Conservation (phyloP, 2,797 vertebrate species). For the Xiphophorus birchmanni region DNA sequence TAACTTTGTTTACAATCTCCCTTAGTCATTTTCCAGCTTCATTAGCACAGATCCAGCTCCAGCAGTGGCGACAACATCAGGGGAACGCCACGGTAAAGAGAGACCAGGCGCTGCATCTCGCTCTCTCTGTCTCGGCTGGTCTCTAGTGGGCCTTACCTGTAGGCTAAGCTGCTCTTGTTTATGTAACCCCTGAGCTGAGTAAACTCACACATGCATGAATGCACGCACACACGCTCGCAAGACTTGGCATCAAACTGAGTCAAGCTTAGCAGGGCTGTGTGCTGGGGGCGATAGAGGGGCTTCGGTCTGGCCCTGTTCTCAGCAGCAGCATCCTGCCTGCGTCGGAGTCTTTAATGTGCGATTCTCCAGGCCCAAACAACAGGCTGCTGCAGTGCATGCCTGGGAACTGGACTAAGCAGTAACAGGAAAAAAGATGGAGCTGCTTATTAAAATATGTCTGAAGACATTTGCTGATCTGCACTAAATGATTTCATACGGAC, state of each 20-base stretch:
- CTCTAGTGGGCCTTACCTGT: slow-evolving; percentile 77
- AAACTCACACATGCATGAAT: slow-evolving; percentile 45
- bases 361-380: slow-evolving; percentile 70
- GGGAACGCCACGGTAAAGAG: slow-evolving; percentile 59
- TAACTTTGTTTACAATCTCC: slow-evolving; percentile 69
- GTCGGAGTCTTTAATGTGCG: slow-evolving; percentile 58
- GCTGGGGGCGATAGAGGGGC: slow-evolving; percentile 67
- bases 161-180: slow-evolving; percentile 76
- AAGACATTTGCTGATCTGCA: slow-evolving; percentile 51
- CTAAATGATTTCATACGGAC: slow-evolving; percentile 19
- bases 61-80: slow-evolving; percentile 62
- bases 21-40: slow-evolving; percentile 70
- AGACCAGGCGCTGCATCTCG: slow-evolving; percentile 53
- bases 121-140: slow-evolving; percentile 56
- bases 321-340: slow-evolving; percentile 68
- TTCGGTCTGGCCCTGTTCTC: slow-evolving; percentile 64
- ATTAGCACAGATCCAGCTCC: slow-evolving; percentile 67
- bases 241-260: slow-evolving; percentile 75
- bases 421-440: slow-evolving; percentile 40
- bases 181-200: slow-evolving; percentile 71
- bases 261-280: slow-evolving; percentile 67
- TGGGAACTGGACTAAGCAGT: slow-evolving; percentile 51
- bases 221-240: slow-evolving; percentile 45
- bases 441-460: slow-evolving; percentile 55
- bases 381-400: slow-evolving; percentile 56